These are phyloP conservation scores for Hyles vespertilio DNA, from an alignment of 1,140 invertebrate genomes.

Conservation along the genomic window DNA sequence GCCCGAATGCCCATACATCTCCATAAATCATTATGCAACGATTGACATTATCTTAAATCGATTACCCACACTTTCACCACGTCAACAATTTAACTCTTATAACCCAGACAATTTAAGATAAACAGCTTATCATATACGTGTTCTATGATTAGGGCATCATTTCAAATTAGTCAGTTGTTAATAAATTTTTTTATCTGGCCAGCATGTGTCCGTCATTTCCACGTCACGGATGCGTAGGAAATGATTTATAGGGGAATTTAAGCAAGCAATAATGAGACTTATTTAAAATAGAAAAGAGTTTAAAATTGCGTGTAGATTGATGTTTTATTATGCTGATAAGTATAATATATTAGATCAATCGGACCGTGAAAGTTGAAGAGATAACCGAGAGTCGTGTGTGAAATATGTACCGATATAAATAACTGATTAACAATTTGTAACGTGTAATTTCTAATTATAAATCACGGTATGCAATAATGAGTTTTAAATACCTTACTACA, in stretches of 20 bases:
- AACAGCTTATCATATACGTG: conserved; percentile 44
- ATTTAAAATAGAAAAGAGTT: conserved; percentile 27
- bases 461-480: too few relatives aligned
- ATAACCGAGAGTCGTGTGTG: conserved; percentile 4
- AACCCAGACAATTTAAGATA: conserved; percentile 47
- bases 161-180: conserved; percentile 34
- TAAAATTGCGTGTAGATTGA: conserved; percentile 28
- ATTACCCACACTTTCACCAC: conserved; percentile 50
- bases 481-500: too few relatives aligned
- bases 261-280: conserved; percentile 30
- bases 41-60: conserved; percentile 43
- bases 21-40: conserved; percentile 48
- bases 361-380: conserved; percentile 35
- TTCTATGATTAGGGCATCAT: conserved; percentile 38
- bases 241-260: conserved; percentile 36
- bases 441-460: too few relatives aligned
- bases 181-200: conserved; percentile 29
- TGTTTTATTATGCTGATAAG: conserved; percentile 37
- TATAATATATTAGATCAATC: conserved; percentile 31
- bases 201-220: conserved; percentile 34
- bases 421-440: too few relatives aligned
- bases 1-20: conserved; percentile 3
- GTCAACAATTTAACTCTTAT: conserved; percentile 25
- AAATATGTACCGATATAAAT: neutral
- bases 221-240: conserved; percentile 40